Evolutionary conservation across 1,140 invertebrate genomes (phyloP), one percentile per base, ranked within the genome.

Genomic region (Trichonephila inaurata): DNA sequence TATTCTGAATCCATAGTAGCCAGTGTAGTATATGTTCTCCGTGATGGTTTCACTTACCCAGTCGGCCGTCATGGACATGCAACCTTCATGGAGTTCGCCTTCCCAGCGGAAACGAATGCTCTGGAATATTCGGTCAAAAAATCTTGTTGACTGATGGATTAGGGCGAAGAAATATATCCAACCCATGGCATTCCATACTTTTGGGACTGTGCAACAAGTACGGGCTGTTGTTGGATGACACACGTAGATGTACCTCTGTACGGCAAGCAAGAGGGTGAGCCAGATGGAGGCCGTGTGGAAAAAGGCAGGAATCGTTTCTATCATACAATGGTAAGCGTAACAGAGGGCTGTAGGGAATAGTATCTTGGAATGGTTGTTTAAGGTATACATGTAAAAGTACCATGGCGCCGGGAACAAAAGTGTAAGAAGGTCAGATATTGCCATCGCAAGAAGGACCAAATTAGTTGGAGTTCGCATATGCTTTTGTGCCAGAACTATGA

Each of bases 211-310:
- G 95, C 98, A 99, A 97, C 98, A 98, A 40, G 97, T 97, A 94
- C 97, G 96, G 0, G 98, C 98, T 92, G 97, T 97, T 1, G 98
- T 97, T 5, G 98, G 98, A 95, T 98, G 98, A 95, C 98, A 99
- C 0, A 99, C 98, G 96, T 98, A 99, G 94, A 99, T 98, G 96
- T 98, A 99, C 89, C 98, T 96, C 96, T 99, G 98, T 1, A 98
- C 97, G 5, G 98, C 98, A 60, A 99, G 96, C 1, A 98, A 97
- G 91, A 99, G 96, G 0, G 98, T 99, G 93, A 99, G 96, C 98
- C 98, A 99, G 81, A 99, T 98, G 93, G 98, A 98, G 1, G 98
- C 98, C 1, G 98, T 99, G 96, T 99, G 98, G 95, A 98, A 99
- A 95, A 98, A 97, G 33, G 98, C 98, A 2, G 98, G 98, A 94